Percentiles rank a stretch among this genome's conserved stretches.
Conservation (phyloP, 2,888 invertebrate species). For the Pardosa pseudoannulata region DNA sequence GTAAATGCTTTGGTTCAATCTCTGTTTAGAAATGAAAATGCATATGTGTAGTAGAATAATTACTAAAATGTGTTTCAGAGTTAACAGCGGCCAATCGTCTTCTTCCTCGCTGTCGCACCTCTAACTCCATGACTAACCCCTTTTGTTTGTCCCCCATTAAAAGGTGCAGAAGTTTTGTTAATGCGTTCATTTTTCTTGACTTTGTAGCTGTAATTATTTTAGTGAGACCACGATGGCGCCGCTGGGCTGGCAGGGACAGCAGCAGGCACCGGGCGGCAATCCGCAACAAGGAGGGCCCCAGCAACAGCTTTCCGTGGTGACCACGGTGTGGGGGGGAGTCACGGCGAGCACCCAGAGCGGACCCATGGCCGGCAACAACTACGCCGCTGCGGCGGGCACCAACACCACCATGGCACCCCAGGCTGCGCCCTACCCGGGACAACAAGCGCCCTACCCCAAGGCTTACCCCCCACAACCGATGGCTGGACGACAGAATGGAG, state of each 20-base stretch:
- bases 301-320: constrained; percentile 83
- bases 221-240: constrained; percentile 76
- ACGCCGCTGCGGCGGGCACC: constrained; percentile 77
- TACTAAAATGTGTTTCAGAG: no score
- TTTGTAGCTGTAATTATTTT: constrained; percentile 73
- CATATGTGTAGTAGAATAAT: no score
- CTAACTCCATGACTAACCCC: constrained; percentile 74
- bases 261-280: constrained; percentile 59
- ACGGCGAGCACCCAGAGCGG: constrained; percentile 74
- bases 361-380: constrained; percentile 73
- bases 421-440: constrained; percentile 75
- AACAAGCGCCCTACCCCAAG: constrained; percentile 29
- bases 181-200: constrained; percentile 20
- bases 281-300: constrained; percentile 58
- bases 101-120: not conserved
- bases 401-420: constrained; percentile 82
- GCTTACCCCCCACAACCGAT: constrained; percentile 31
- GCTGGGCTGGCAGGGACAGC: constrained; percentile 75
- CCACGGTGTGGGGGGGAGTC: constrained; percentile 80
- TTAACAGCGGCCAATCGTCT: no score
- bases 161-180: constrained; percentile 58
- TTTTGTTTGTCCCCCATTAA: no score
- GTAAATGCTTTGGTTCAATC: no score
- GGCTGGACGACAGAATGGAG: constrained; percentile 50
- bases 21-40: no score